Percentiles rank a stretch among this genome's conserved stretches.
phyloP scores from a whole-genome alignment of 2,888 invertebrate genomes.

The Chironomus riparius region DNA sequence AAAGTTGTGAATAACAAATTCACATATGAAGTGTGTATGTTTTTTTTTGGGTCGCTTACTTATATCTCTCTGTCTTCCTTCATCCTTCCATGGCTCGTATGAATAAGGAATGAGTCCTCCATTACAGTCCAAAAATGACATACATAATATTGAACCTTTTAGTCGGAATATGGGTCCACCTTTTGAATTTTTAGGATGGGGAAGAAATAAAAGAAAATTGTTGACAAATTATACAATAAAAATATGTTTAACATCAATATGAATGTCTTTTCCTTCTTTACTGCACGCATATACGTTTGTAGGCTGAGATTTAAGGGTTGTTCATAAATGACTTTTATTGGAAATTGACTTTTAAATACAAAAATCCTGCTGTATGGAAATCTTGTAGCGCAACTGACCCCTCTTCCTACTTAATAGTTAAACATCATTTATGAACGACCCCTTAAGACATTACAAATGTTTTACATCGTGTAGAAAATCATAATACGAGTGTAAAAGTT shows the following conservation, averaged over 20 bases:
- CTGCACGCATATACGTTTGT: too few relatives aligned
- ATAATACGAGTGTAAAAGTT: neutral
- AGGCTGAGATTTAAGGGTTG: too few relatives aligned
- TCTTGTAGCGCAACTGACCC: too few relatives aligned
- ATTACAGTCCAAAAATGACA: conserved; percentile 93
- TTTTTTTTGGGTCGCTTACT: conserved; percentile 34
- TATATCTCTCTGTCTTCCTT: conserved; percentile 46
- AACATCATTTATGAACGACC: too few relatives aligned
- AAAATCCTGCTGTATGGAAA: too few relatives aligned
- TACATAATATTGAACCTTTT: conserved; percentile 87
- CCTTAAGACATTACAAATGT: too few relatives aligned
- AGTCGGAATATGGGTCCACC: conserved; percentile 94
- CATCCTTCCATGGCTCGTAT: conserved; percentile 89
- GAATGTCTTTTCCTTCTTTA: too few relatives aligned
- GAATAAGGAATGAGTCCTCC: conserved; percentile 86
- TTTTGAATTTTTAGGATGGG: conserved; percentile 33
- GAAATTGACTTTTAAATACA: too few relatives aligned
- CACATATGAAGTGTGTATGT: neutral
- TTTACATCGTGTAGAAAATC: neutral
- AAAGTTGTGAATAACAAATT: neutral
- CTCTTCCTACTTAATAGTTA: too few relatives aligned
- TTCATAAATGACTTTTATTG: too few relatives aligned
- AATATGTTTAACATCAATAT: too few relatives aligned
- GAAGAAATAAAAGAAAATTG: neutral
- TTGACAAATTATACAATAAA: neutral